These are phyloP conservation scores for Habrosyne pyritoides DNA, from an alignment of 2,888 invertebrate species.

Conservation along the genomic window DNA sequence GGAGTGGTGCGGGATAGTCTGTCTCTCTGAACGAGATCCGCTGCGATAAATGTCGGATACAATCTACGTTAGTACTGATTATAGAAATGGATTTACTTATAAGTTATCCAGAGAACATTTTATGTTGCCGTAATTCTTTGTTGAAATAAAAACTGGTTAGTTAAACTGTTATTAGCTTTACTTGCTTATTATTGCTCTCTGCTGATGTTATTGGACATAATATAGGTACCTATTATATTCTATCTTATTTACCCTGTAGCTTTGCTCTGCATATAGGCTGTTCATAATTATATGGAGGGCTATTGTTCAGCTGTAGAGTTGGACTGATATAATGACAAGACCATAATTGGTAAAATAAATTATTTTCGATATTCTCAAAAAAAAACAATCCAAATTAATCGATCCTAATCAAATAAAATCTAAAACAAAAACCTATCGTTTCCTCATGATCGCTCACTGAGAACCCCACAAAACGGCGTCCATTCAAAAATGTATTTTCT, in stretches of 20 bases:
- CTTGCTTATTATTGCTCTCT: not conserved
- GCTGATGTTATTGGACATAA: not conserved
- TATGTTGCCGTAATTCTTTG: conserved; percentile 18
- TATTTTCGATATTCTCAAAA: not conserved
- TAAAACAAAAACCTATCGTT: conserved; percentile 34
- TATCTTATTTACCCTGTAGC: too few species aligned
- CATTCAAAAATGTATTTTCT: conserved; percentile 59
- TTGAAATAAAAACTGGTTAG: conserved; percentile 6
- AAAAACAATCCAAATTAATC: not conserved
- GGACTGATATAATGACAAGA: too few species aligned
- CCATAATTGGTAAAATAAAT: too few species aligned
- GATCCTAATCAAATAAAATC: conserved; percentile 6
- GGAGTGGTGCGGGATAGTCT: conserved; percentile 78
- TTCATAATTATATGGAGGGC: too few species aligned
- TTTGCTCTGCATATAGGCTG: too few species aligned
- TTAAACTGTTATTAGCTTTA: not conserved
- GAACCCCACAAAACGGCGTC: conserved; percentile 35
- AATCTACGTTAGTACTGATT: conserved; percentile 76
- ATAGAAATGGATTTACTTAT: conserved; percentile 73
- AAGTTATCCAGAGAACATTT: conserved; percentile 31
- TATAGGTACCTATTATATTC: too few species aligned
- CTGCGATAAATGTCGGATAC: conserved; percentile 72
- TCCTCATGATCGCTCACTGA: conserved; percentile 10
- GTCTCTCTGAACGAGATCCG: conserved; percentile 73
- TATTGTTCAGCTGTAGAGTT: too few species aligned